Conservation (phyloP, 2,113 vertebrate species). For the Antennarius striatus region DNA sequence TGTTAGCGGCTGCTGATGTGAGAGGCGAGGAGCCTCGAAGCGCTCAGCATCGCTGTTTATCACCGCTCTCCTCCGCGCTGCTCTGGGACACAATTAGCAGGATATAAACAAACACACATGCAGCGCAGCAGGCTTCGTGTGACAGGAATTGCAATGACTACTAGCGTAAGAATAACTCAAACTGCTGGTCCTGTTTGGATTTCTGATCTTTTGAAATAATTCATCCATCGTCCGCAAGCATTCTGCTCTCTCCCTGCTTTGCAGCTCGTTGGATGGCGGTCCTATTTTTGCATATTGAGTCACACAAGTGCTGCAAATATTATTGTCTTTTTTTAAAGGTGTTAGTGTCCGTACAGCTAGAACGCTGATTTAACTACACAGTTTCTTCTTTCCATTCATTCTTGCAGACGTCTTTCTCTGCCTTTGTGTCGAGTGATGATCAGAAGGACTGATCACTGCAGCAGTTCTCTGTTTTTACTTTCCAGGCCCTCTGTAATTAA, state of each 20-base stretch:
- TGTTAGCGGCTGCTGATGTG: constrained; percentile 39
- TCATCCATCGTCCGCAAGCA: constrained; percentile 7
- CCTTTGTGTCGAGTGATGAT: constrained; percentile 5
- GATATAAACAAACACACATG: constrained; percentile 66
- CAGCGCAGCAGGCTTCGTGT: constrained; percentile 27
- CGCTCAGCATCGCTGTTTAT: constrained; percentile 52
- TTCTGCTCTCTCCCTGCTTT: constrained; percentile 25
- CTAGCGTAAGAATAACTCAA: constrained; percentile 46
- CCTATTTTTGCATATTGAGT: constrained; percentile 30
- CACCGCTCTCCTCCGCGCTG: constrained; percentile 51
- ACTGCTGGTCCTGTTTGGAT: constrained; percentile 33
- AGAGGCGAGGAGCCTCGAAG: constrained; percentile 55
- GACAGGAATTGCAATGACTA: constrained; percentile 63
- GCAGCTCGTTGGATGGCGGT: constrained; percentile 4
- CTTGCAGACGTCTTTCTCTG: constrained; percentile 36
- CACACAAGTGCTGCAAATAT: constrained; percentile 25
- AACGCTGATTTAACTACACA: constrained; percentile 27
- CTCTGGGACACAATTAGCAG: constrained; percentile 68
- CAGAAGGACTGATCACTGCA: constrained; percentile 48
- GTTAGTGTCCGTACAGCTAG: constrained; percentile 36
- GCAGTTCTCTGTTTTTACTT: constrained; percentile 58
- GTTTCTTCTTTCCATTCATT: constrained; percentile 30
- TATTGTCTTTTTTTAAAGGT: constrained; percentile 37
- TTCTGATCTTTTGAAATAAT: constrained; percentile 54
- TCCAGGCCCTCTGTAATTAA: constrained; percentile 60